These are phyloP conservation scores for Epinotia demarniana DNA, from an alignment of 2,888 invertebrate species.

Conservation along the genomic window DNA sequence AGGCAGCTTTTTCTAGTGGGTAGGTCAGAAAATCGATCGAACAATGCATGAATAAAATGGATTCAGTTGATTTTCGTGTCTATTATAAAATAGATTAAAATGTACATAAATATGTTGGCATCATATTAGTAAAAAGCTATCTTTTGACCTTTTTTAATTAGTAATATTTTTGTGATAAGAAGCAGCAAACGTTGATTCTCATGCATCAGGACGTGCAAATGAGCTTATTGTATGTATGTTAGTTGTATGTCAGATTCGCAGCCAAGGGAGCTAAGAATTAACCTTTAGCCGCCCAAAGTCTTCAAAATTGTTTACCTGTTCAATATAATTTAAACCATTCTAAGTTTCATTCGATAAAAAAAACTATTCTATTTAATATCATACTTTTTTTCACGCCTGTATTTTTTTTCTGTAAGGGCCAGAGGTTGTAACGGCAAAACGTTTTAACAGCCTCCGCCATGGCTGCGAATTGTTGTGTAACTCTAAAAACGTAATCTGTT, in stretches of 20 bases:
- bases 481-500: neutral
- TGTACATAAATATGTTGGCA: neutral
- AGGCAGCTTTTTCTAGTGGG: neutral
- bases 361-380: too few species aligned
- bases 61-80: too few species aligned
- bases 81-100: too few species aligned
- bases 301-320: too few species aligned
- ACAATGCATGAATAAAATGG: neutral
- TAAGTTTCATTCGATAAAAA: too few species aligned
- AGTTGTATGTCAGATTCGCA: constrained; percentile 10
- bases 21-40: neutral
- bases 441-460: neutral
- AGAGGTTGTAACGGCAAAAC: too few species aligned
- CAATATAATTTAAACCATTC: too few species aligned
- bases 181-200: neutral
- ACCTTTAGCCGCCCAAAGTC: too few species aligned
- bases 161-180: constrained; percentile 34
- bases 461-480: neutral
- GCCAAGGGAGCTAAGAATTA: neutral
- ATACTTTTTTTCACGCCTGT: too few species aligned
- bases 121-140: neutral
- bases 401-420: too few species aligned
- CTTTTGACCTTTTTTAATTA: neutral
- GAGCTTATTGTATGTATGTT: constrained; percentile 41
- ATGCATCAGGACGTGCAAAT: constrained; percentile 24